phyloP scores from a whole-genome alignment of 1,140 invertebrate species.

The Anastatus disparis region DNA sequence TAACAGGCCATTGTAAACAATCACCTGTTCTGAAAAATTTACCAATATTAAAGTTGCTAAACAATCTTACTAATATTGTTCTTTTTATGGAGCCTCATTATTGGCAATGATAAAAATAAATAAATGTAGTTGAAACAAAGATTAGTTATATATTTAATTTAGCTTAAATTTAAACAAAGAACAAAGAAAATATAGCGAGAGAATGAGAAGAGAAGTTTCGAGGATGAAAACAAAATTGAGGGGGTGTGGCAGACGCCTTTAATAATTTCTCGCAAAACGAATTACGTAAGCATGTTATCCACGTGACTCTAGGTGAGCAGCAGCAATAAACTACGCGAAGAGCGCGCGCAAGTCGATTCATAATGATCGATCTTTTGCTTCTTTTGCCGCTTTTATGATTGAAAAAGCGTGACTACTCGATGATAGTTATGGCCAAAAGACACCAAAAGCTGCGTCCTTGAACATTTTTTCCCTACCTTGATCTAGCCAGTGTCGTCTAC shows the following conservation, averaged over 20 bases:
- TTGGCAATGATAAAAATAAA: too few species aligned
- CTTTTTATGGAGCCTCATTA: too few species aligned
- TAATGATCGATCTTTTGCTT: not conserved
- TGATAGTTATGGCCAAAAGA: too few species aligned
- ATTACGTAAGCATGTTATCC: conserved; percentile 60
- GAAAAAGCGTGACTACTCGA: conserved; percentile 19
- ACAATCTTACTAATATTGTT: too few species aligned
- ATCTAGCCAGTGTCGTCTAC: not conserved
- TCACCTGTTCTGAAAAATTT: conserved; percentile 18
- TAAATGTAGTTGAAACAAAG: not conserved
- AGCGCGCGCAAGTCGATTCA: conserved; percentile 36
- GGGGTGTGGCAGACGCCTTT: conserved; percentile 56
- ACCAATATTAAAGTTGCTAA: too few species aligned
- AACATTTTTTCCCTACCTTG: too few species aligned
- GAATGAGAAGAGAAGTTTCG: not conserved
- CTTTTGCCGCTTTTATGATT: too few species aligned
- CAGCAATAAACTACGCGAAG: conserved; percentile 20
- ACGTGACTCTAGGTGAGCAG: conserved; percentile 50
- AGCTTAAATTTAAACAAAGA: too few species aligned
- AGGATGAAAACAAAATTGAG: conserved; percentile 28
- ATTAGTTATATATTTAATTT: too few species aligned
- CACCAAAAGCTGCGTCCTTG: conserved; percentile 8
- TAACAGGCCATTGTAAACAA: conserved; percentile 21
- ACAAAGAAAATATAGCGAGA: too few species aligned
- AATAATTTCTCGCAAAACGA: conserved; percentile 43